phyloP scores from a whole-genome alignment of 2,113 vertebrate species.

The Antechinus flavipes region DNA sequence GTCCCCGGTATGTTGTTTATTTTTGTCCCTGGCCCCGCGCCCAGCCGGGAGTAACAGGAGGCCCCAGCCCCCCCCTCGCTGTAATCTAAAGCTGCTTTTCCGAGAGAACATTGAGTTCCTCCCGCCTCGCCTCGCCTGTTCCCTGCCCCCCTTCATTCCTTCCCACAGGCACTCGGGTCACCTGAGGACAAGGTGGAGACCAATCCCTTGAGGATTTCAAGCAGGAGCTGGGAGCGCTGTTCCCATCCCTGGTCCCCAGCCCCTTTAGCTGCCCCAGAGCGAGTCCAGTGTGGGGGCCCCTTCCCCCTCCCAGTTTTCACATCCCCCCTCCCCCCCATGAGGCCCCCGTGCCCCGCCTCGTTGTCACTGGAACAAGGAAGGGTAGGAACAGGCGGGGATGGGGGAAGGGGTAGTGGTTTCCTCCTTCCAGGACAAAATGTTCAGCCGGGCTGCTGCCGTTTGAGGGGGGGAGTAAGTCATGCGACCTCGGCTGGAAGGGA shows the following conservation, averaged over 20 bases:
- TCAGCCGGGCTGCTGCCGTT: background rate
- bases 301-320: background rate
- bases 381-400: background rate
- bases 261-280: background rate
- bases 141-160: background rate
- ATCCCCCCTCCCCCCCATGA: background rate
- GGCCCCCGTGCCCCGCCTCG: background rate
- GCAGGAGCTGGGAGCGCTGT: background rate
- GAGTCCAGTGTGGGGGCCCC: background rate
- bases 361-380: background rate
- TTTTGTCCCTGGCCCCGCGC: conserved; percentile 7
- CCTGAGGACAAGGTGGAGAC: background rate
- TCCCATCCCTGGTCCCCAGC: background rate
- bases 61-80: background rate
- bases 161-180: background rate
- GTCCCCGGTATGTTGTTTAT: conserved; percentile 52
- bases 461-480: background rate
- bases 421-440: background rate
- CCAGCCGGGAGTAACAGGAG: background rate
- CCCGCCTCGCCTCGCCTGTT: background rate
- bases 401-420: background rate
- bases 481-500: background rate
- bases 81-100: background rate
- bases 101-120: background rate
- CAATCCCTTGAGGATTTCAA: background rate